Evolutionary conservation across 2,797 vertebrate genomes (phyloP).

Genomic region (Benthosema pterotum): DNA sequence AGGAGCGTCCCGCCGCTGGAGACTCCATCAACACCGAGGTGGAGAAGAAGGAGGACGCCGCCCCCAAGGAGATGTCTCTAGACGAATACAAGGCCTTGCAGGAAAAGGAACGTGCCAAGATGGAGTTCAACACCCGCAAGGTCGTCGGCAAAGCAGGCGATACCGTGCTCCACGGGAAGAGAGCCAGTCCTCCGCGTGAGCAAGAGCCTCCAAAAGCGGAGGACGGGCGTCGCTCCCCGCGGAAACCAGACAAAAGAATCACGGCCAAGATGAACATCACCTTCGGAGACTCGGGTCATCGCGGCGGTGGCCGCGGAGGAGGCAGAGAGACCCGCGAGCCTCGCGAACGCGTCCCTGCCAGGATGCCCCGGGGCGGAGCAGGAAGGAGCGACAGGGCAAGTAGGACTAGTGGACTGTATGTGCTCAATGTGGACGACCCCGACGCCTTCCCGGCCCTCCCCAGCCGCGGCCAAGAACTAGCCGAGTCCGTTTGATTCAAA

Average conservation of each 20-base stretch:
- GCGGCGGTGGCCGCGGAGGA: conserved; percentile 93
- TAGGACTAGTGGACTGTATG: conserved; percentile 88
- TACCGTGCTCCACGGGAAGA: conserved; percentile 89
- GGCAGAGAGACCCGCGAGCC: conserved; percentile 28
- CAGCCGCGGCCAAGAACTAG: no score
- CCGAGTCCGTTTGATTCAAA: no score
- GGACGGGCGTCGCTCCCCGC: conserved; percentile 86
- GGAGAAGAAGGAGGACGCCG: conserved; percentile 98
- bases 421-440: conserved; percentile 97
- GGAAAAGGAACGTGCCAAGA: conserved; percentile 94
- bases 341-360: conserved; percentile 53
- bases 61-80: conserved; percentile 98
- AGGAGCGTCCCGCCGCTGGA: conserved; percentile 93
- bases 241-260: conserved; percentile 97
- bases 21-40: conserved; percentile 96
- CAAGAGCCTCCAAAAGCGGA: conserved; percentile 51
- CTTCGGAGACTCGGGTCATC: conserved; percentile 95
- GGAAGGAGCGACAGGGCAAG: conserved; percentile 89
- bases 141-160: conserved; percentile 95
- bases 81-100: conserved; percentile 99
- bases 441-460: conserved; percentile 95
- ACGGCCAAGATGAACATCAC: conserved; percentile 99
- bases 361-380: conserved; percentile 47
- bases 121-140: conserved; percentile 98
- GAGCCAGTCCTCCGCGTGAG: background rate